Evolutionary conservation across 2,888 invertebrate species (phyloP).

Genomic region (Mesochorus sp.): DNA sequence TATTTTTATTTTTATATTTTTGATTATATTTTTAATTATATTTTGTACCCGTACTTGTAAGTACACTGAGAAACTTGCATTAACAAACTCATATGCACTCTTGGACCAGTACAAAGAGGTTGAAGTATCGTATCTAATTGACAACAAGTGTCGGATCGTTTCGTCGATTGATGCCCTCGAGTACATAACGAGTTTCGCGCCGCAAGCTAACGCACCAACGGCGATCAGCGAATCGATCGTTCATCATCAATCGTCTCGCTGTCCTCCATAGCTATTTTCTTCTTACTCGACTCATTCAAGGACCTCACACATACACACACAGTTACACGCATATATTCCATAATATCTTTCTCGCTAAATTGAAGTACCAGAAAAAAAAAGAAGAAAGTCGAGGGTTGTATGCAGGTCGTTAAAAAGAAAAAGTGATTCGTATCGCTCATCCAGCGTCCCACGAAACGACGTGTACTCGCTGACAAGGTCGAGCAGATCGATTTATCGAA

Average conservation of each 20-base stretch:
- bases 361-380: slow-evolving; percentile 1
- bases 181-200: slow-evolving; percentile 41
- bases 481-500: slow-evolving; percentile 55
- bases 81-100: too few relatives aligned
- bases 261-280: slow-evolving; percentile 30
- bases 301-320: too few relatives aligned
- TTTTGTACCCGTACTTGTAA: too few relatives aligned
- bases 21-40: too few relatives aligned
- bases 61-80: too few relatives aligned
- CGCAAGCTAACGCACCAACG: slow-evolving; percentile 22
- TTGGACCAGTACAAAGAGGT: neutral
- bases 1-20: too few relatives aligned
- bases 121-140: slow-evolving; percentile 35
- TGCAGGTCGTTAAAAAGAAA: slow-evolving; percentile 20
- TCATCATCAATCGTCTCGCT: slow-evolving; percentile 54
- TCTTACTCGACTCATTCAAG: neutral
- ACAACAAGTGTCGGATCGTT: slow-evolving; percentile 45
- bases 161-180: slow-evolving; percentile 27
- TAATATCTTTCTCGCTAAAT: slow-evolving; percentile 31
- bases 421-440: slow-evolving; percentile 29
- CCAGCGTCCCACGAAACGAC: slow-evolving; percentile 10
- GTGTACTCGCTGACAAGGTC: slow-evolving; percentile 33
- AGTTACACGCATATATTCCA: too few relatives aligned
- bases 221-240: slow-evolving; percentile 34
- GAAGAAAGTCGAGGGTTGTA: neutral